Percentiles rank a stretch among this genome's conserved stretches.
Evolutionary conservation across 2,113 vertebrate genomes (phyloP).

Genomic region (Siniperca knerii): DNA sequence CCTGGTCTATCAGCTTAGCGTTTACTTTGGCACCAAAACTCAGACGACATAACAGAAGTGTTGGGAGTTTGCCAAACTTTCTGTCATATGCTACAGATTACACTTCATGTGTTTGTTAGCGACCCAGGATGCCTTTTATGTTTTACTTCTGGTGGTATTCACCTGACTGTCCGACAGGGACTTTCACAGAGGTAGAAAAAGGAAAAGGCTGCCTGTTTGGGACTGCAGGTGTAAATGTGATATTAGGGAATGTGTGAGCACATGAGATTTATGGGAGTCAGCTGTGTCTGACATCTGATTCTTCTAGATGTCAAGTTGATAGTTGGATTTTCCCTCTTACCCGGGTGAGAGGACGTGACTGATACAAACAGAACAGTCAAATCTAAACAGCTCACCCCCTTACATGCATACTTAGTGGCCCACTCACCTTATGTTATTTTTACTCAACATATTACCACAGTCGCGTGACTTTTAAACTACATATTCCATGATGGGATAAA

Average conservation of each 20-base stretch:
- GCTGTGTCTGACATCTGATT: not conserved
- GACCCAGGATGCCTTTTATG: not conserved
- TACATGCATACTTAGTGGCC: not conserved
- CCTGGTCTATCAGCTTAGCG: not conserved
- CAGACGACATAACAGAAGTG: not conserved
- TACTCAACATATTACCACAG: not conserved
- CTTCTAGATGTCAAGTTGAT: too few species aligned
- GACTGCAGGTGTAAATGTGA: not conserved
- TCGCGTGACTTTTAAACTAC: too few species aligned
- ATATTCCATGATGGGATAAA: not conserved
- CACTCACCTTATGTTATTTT: not conserved
- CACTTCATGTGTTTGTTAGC: not conserved
- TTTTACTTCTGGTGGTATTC: not conserved
- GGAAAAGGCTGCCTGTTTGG: not conserved
- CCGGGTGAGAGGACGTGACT: conserved; percentile 27
- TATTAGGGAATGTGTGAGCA: too few species aligned
- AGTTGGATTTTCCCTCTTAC: conserved; percentile 22
- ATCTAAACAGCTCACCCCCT: not conserved
- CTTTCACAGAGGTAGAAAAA: not conserved
- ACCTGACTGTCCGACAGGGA: not conserved
- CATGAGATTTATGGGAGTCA: not conserved
- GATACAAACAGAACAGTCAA: not conserved
- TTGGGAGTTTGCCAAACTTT: conserved; percentile 30
- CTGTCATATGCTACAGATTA: not conserved
- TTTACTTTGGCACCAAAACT: not conserved